These are phyloP conservation scores for Eremophila alpestris DNA, from an alignment of 2,797 vertebrate genomes.

Conservation along the genomic window DNA sequence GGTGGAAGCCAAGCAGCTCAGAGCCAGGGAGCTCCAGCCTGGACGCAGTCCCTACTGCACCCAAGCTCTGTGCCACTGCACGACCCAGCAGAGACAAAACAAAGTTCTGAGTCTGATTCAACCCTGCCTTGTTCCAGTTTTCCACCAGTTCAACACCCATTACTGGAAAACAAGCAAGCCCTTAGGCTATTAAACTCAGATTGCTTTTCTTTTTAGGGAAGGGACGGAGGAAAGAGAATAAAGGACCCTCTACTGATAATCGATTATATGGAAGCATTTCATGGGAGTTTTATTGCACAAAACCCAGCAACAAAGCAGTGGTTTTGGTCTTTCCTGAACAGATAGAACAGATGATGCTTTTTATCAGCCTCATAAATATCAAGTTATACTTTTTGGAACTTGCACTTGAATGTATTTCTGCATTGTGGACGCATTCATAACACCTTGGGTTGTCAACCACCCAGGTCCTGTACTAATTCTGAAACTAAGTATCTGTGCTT, in stretches of 20 bases:
- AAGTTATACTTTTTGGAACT: background rate
- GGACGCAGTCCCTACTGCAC: background rate
- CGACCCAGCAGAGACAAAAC: background rate
- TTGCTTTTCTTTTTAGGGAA: background rate
- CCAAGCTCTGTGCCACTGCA: background rate
- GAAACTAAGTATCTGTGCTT: conserved; percentile 19
- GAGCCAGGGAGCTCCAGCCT: conserved; percentile 9
- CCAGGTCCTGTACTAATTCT: background rate
- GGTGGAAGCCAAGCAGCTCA: background rate
- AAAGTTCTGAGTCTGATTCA: background rate
- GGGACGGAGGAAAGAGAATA: background rate
- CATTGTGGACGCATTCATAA: background rate
- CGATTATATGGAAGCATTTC: background rate
- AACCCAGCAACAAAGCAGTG: background rate
- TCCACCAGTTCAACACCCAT: background rate
- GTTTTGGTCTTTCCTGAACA: background rate
- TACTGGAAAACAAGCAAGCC: background rate
- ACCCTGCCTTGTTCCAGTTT: background rate
- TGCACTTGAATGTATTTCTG: background rate
- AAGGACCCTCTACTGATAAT: background rate
- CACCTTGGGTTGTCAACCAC: background rate
- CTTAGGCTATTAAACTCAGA: background rate
- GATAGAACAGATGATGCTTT: background rate
- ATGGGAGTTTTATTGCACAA: background rate
- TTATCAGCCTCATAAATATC: background rate